Evolutionary conservation across 2,888 invertebrate species (phyloP).

Genomic region (Didymodactylos carnosus): DNA sequence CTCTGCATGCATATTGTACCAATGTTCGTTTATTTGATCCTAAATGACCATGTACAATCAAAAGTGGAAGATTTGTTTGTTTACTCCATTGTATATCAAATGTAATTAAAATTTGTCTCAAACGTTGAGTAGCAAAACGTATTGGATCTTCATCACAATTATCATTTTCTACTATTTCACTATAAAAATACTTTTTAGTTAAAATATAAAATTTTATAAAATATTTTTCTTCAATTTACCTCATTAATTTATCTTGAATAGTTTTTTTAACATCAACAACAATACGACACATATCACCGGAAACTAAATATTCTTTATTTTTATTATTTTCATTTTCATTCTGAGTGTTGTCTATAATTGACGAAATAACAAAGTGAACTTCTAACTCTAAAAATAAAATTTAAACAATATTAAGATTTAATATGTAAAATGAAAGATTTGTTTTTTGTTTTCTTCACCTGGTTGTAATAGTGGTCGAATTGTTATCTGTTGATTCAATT

Average conservation of each 20-base stretch:
- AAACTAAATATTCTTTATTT: not conserved
- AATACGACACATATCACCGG: not conserved
- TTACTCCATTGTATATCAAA: not conserved
- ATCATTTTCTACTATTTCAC: too few species aligned
- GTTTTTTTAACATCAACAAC: not conserved
- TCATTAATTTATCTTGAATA: not conserved
- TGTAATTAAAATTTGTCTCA: not conserved
- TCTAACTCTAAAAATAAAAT: not conserved
- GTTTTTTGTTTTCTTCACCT: not conserved
- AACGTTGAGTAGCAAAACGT: not conserved
- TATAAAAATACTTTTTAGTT: too few species aligned
- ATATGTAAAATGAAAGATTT: not conserved
- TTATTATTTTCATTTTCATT: too few species aligned
- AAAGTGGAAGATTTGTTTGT: not conserved
- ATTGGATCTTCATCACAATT: not conserved
- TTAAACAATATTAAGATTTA: too few species aligned
- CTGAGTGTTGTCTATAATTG: too few species aligned
- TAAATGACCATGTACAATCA: not conserved
- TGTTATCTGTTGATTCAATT: not conserved
- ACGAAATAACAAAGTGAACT: not conserved
- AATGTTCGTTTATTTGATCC: not conserved
- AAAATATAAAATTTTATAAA: not conserved
- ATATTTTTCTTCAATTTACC: not conserved
- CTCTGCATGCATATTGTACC: not conserved
- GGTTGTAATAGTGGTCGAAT: not conserved